Evolutionary conservation across 2,888 invertebrate species (phyloP).

Genomic region (Lochmaea crataegi): DNA sequence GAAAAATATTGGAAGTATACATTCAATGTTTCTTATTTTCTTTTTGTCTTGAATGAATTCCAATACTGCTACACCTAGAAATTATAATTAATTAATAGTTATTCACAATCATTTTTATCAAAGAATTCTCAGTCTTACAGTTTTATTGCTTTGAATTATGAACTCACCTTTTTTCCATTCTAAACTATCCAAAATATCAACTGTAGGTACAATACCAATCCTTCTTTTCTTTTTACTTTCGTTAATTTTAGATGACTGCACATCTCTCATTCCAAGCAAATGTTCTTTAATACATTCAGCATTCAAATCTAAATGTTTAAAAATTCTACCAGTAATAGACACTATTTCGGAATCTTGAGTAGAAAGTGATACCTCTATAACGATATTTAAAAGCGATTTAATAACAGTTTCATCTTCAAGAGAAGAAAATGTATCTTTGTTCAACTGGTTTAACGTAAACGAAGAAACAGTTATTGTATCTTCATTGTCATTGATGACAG

Average conservation of each 20-base stretch:
- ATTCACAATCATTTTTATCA: too few relatives aligned
- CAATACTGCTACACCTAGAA: constrained; percentile 74
- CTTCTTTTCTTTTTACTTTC: constrained; percentile 64
- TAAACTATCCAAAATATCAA: constrained; percentile 72
- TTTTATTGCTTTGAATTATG: too few relatives aligned
- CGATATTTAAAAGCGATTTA: constrained; percentile 65
- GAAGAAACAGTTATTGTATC: constrained; percentile 39
- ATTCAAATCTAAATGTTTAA: constrained; percentile 76
- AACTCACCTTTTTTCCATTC: constrained; percentile 78
- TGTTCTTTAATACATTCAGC: constrained; percentile 71
- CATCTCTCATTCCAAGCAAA: constrained; percentile 72
- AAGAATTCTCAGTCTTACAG: too few relatives aligned
- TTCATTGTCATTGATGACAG: constrained; percentile 34
- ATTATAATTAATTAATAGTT: too few relatives aligned
- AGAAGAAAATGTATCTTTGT: constrained; percentile 68
- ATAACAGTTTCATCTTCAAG: constrained; percentile 66
- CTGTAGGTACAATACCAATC: constrained; percentile 66
- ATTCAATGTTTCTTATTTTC: constrained; percentile 75
- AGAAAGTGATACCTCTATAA: constrained; percentile 69
- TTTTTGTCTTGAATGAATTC: constrained; percentile 89
- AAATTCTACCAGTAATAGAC: constrained; percentile 71
- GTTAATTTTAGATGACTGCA: constrained; percentile 63
- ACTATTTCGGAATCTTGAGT: constrained; percentile 72
- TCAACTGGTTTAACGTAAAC: constrained; percentile 51
- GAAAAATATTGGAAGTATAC: constrained; percentile 81